Evolutionary conservation across 2,888 invertebrate species (phyloP), one percentile per base, ranked within the genome.

Genomic region (Calephelis perditalis): DNA sequence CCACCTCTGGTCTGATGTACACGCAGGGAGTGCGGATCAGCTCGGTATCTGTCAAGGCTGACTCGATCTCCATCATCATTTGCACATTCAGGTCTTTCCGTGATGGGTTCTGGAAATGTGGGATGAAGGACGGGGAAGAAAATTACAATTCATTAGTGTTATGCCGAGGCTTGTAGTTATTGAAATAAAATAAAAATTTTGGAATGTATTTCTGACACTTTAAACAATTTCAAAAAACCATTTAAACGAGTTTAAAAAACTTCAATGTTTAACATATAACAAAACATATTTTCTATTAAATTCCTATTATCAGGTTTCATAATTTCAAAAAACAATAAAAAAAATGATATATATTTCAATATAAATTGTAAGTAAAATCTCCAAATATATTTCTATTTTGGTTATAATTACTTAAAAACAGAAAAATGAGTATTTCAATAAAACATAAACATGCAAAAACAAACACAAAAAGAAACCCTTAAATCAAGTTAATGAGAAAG

Each of bases 1-100:
- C 98, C 5, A 98, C 94, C 60, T 98, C 98, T 0, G 96, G 92
- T 49, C 94, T 93, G 54, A 98, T 95, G 75, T 92, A 97, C 61
- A 98, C 94, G 68, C 93, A 92, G 0, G 98, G 98, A 70, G 95
- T 92, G 37, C 93, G 91, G 72, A 96, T 93, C 68, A 95, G 92
- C 80, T 97, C 97, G 60, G 95, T 96, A 71, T 95, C 94, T 35
- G 97, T 92, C 60, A 99, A 85, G 0, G 96, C 93, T 67, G 97
- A 95, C 77, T 98, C 97, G 62, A 97, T 96, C 66, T 95, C 95
- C 91, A 96, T 94, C 82, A 98, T 96, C 95, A 99, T 96, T 79
- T 98, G 98, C 63, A 98, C 94, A 75, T 97, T 96, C 67, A 97
- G 93, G 78, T 99, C 98, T 85, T 97, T 95, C 45, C 97, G 94